Base-by-base conservation (phyloP, 2,113 vertebrate genomes). In the Stegostoma tigrinum region DNA sequence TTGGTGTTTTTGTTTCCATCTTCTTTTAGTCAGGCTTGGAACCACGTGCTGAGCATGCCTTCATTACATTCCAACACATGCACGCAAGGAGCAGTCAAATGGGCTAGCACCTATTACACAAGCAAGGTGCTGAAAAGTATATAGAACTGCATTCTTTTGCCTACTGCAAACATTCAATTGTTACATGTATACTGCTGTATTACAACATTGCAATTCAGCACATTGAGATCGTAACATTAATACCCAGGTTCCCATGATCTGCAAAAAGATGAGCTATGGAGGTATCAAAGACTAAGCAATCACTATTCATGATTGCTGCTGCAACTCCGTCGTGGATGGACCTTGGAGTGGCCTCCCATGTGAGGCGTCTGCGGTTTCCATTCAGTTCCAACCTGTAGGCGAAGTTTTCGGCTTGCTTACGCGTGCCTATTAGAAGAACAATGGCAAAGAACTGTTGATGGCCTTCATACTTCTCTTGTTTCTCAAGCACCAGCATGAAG, bases 401-500 rank as follows among this genome's bases (percentile, higher is more conserved):
- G 6, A 98, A 98, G 97, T 97, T 97, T 96, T 98, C 98, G 0
- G 98, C 97, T 96, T 98, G 98, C 96, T 98, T 98, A 3, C 98
- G 96, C 5, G 97, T 97, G 6, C 98, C 98, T 42, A 98, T 98
- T 95, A 98, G 97, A 94, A 98, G 97, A 23, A 98, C 97, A 0
- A 98, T 97, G 15, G 98, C 98, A 21, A 98, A 98, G 97, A 98
- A 98, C 97, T 97, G 98, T 96, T 98, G 98, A 96, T 98, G 98
- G 80, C 97, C 98, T 72, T 97, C 97, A 72, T 97, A 98, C 96
- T 98, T 98, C 97, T 98, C 97, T 96, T 98, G 97, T 96, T 98
- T 98, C 96, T 98, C 98, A 96, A 98, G 96, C 4, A 98, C 98
- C 96, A 98, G 96, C 98, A 98, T 98, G 96, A 98, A 98, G 97